These are phyloP conservation scores for Latrodectus elegans DNA, from an alignment of 2,888 invertebrate species.

Conservation along the genomic window DNA sequence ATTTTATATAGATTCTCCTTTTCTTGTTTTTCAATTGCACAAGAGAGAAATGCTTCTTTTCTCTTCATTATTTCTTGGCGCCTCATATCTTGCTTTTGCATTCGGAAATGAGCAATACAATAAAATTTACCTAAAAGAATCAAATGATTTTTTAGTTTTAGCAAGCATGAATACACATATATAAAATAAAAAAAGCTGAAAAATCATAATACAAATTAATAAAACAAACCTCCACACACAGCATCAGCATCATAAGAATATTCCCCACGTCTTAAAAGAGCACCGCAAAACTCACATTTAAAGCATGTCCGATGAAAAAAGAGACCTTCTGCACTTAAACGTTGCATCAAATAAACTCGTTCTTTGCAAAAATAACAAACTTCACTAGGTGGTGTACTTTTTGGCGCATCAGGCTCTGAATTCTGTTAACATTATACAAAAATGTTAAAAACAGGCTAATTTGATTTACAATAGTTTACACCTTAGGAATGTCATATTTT, in stretches of 20 bases:
- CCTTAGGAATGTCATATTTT: too few relatives aligned
- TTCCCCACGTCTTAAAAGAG: slow-evolving; percentile 85
- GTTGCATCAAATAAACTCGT: slow-evolving; percentile 94
- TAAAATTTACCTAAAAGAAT: slow-evolving; percentile 80
- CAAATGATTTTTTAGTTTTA: not conserved
- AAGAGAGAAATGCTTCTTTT: slow-evolving; percentile 69
- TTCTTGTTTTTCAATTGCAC: slow-evolving; percentile 64
- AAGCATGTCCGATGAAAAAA: slow-evolving; percentile 95
- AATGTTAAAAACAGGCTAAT: not conserved
- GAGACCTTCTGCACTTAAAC: slow-evolving; percentile 90
- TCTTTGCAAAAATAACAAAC: slow-evolving; percentile 91
- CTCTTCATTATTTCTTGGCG: slow-evolving; percentile 70
- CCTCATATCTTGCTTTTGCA: slow-evolving; percentile 72
- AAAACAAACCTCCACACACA: slow-evolving; percentile 77
- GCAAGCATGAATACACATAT: too few relatives aligned
- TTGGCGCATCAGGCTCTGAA: slow-evolving; percentile 25
- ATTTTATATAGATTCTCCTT: slow-evolving; percentile 61
- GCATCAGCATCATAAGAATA: slow-evolving; percentile 84
- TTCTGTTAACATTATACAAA: slow-evolving; percentile 3
- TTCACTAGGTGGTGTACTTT: slow-evolving; percentile 80
- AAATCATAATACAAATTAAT: slow-evolving; percentile 10
- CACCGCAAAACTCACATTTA: slow-evolving; percentile 93
- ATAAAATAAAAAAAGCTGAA: not conserved
- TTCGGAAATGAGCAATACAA: slow-evolving; percentile 78
- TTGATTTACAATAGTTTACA: too few relatives aligned